Evolutionary conservation across 53 echinoderm and acorn worm species (phyloP).

Genomic region (Henricia sp.): DNA sequence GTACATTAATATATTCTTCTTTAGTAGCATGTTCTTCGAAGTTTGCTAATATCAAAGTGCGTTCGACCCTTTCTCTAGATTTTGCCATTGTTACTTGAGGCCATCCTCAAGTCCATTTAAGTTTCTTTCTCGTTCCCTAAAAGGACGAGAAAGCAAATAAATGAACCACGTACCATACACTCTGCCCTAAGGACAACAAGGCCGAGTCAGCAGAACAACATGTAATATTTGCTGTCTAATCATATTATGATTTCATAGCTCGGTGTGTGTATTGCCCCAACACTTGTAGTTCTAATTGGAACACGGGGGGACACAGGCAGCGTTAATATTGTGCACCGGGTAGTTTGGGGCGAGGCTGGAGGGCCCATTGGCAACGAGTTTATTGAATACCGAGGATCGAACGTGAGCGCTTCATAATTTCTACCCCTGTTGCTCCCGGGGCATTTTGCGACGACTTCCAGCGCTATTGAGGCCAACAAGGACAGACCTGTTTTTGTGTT

Average conservation of each 20-base stretch:
- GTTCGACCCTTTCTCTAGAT: not conserved
- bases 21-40: too few species aligned
- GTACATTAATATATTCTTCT: too few species aligned
- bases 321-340: constrained; percentile 50
- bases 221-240: constrained; percentile 62
- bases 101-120: constrained; percentile 32
- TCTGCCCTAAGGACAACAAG: constrained; percentile 42
- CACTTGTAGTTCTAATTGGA: constrained; percentile 63
- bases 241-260: constrained; percentile 40
- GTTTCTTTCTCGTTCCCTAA: constrained; percentile 6
- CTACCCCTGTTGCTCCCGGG: constrained; percentile 29
- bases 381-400: constrained; percentile 59
- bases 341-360: constrained; percentile 22
- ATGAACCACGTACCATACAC: not conserved
- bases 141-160: not conserved
- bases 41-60: not conserved
- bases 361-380: constrained; percentile 36
- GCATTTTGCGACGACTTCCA: too few species aligned
- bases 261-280: not conserved
- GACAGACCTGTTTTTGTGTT: too few species aligned
- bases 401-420: constrained; percentile 50
- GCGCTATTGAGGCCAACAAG: too few species aligned
- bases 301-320: constrained; percentile 39
- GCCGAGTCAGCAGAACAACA: constrained; percentile 57
- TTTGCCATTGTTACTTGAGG: constrained; percentile 1